Base-by-base conservation (phyloP, 2,888 invertebrate species). In the Drosophila sordidula region DNA sequence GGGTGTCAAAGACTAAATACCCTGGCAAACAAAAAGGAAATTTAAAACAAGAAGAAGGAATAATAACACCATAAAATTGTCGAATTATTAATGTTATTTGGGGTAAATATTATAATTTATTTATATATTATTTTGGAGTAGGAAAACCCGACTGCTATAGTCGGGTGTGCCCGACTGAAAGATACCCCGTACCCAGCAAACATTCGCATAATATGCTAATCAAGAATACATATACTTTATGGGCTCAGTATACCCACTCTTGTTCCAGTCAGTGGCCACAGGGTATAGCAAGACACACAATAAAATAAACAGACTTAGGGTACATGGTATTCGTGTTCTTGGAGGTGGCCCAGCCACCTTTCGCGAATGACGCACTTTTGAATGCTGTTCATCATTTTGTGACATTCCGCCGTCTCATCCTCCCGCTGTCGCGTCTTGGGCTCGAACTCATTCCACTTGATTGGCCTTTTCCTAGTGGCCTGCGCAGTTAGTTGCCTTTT, bases 401-500 rank as follows among this genome's bases (percentile, higher is more conserved):
- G 46, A 32, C 50, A 65, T 65, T 67, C 55, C 12, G 3, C 22
- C 11, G 36, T 26, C 41, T 25, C 32, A 38, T 34, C 25, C 29
- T 29, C 26, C 8, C 26, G 2, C 0, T 29, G 26, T 34, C 39
- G 38, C 2, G 9, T 42, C 29, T 41, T 22, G 2, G 1, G 3
- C 22, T 6, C 8, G 39, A 4, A 3, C 44, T 18, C 2, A 50
- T 41, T 26, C 14, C 25, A 12, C 50, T 62, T 18, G 54, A 51
- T 58, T 63, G 58, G 58, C 25, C 12, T 34, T 34, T 34, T 14
- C 22, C 49, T 50, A 59, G 58, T 49, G 45, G 67, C 32, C 73
- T 73, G 73, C 73, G 73, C 52, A 73, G 55, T 73, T 61, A 59
- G 50, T 51, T 68, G 68, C 39, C 67, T 49, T 72, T 73, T 73